Base-by-base conservation (phyloP, 2,113 vertebrate species). In the Cathartes aura region DNA sequence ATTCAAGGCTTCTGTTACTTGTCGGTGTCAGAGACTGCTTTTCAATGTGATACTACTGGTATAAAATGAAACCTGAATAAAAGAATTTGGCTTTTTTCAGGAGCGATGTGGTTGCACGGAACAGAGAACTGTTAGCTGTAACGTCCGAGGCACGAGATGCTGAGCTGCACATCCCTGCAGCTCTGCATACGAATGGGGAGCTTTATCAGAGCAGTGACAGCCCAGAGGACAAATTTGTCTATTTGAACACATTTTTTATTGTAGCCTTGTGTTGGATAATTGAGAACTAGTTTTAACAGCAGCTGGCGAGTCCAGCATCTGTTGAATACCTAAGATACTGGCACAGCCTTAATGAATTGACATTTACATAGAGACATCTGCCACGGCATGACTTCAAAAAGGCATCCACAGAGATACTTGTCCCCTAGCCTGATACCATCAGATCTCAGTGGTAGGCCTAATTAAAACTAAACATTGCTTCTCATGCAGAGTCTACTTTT, bases 111-210 rank as follows among this genome's bases (percentile, higher is more conserved):
- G 30, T 64, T 91, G 22, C 53, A 73, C 1, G 4, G 27, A 23
- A 72, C 42, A 89, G 50, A 62, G 94, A 73, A 29, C 42, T 32
- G 5, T 45, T 23, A 34, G 24, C 58, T 52, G 12, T 21, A 32
- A 73, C 0, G 5, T 59, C 15, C 0, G 0, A 80, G 30, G 59
- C 42, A 62, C 0, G 7, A 82, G 53, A 62, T 0, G 6, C 27
- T 21, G 12, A 76, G 17, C 23, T 76, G 63, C 47, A 47, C 18
- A 60, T 73, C 55, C 58, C 45, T 45, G 45, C 48, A 88, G 26
- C 62, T 64, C 48, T 43, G 53, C 74, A 43, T 27, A n/a, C 0
- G 3, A 84, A 72, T 55, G 6, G 43, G 7, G 27, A 9, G 6
- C 16, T 74, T 66, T 21, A 64, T 17, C 63, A 78, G 47, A 55